Conservation (phyloP, 2,797 vertebrate species). For the Galaxias olidus region DNA sequence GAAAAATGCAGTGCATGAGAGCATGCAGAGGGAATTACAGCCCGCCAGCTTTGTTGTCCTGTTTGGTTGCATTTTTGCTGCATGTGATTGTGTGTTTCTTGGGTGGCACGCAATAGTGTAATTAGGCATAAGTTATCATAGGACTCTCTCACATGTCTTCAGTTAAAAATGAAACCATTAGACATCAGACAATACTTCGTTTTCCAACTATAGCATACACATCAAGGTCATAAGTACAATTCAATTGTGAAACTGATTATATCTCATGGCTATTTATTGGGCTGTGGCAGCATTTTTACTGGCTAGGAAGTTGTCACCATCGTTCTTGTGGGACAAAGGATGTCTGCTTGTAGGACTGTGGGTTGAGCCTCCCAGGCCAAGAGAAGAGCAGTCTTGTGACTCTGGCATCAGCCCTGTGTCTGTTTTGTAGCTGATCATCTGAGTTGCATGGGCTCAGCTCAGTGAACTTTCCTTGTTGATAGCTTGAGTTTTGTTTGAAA, state of each 20-base stretch:
- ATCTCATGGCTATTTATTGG: too few species aligned
- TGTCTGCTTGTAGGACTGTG: constrained; percentile 66
- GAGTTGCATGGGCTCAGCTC: constrained; percentile 63
- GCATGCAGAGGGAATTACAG: constrained; percentile 71
- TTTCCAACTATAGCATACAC: constrained; percentile 56
- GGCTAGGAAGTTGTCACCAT: constrained; percentile 62
- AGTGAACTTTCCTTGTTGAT: constrained; percentile 54
- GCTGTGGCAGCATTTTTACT: constrained; percentile 60
- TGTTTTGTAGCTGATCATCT: constrained; percentile 79
- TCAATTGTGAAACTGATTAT: constrained; percentile 66
- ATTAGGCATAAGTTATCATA: constrained; percentile 52
- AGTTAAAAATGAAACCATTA: not conserved
- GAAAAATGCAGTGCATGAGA: constrained; percentile 61
- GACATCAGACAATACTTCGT: constrained; percentile 64
- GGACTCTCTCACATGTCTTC: constrained; percentile 42
- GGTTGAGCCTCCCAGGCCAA: constrained; percentile 67
- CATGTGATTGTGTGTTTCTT: constrained; percentile 23
- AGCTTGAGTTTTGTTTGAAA: not conserved
- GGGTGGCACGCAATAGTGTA: constrained; percentile 49
- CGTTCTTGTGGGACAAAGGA: constrained; percentile 72
- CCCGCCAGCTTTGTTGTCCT: constrained; percentile 74
- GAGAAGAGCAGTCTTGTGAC: constrained; percentile 79
- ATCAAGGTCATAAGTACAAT: constrained; percentile 67
- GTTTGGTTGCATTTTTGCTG: constrained; percentile 73
- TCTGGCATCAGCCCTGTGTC: constrained; percentile 73